Base-by-base conservation (phyloP, 2,797 vertebrate genomes). In the Selene dorsalis region DNA sequence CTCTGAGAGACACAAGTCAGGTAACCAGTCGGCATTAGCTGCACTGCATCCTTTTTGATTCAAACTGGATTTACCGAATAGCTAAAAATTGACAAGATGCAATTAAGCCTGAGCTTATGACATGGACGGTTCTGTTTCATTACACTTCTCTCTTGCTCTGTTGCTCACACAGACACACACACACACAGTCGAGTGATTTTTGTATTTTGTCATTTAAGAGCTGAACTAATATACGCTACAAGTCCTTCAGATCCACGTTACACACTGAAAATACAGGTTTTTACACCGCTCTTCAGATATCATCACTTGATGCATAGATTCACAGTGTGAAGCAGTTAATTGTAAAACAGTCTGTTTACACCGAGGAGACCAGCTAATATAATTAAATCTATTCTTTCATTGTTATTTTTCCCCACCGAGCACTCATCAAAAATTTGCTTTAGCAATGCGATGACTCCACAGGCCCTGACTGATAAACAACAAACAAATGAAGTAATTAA, bases 21-120 rank as follows among this genome's bases (percentile, higher is more conserved):
- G 58, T 79, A 68, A 73, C 43, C n/a, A 75, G 77, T 43, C n/a
- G 39, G 63, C 62, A 58, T 73, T 75, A 66, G 64, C 50, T 69
- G 61, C 48, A 65, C 70, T 75, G 75, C 72, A 69, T 24, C 24
- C 50, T 64, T 77, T 73, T 71, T 71, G 66, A 85, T 73, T 81
- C 62, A 69, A 75, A 76, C 60, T 80, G 59, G 75, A 81, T 88
- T 85, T 78, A 69, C 22, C 47, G 61, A 77, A 77, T 79, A 75
- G 20, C 53, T 55, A 41, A 83, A 75, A 75, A 77, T 58, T 69
- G 68, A 84, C 58, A 38, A 72, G 55, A 74, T 70, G 84, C 45
- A 67, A 74, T 68, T 52, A 76, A 84, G 59, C 61, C 45, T 61
- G 28, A 64, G 68, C 57, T 63, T 35, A 73, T 52, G 24, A 24